Evolutionary conservation across 2,888 invertebrate genomes (phyloP).

Genomic region (Taphrorychus bicolor): DNA sequence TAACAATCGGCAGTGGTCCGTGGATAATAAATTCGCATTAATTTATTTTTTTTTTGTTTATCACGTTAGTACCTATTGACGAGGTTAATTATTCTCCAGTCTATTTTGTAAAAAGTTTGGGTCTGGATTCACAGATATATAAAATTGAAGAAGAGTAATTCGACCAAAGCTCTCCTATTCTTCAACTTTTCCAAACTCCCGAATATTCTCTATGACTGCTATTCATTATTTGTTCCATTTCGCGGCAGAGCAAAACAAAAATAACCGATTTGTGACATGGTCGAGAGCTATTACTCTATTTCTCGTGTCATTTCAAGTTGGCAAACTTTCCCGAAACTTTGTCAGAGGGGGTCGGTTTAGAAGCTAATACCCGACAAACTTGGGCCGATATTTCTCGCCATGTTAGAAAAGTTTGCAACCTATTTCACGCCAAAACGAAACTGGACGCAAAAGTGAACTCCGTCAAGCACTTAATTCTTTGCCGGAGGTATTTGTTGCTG

Average conservation of each 20-base stretch:
- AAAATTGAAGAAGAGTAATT: too few relatives aligned
- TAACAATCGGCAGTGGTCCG: too few relatives aligned
- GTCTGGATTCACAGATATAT: too few relatives aligned
- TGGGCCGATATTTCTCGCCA: slow-evolving; percentile 21
- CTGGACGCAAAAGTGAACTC: background rate
- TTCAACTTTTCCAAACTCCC: too few relatives aligned
- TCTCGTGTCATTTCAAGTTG: slow-evolving; percentile 17
- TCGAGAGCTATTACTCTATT: slow-evolving; percentile 14
- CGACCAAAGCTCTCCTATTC: too few relatives aligned
- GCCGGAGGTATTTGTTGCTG: background rate
- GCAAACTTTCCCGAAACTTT: slow-evolving; percentile 23
- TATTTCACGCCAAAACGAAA: slow-evolving; percentile 15
- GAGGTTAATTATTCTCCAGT: too few relatives aligned
- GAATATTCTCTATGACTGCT: background rate
- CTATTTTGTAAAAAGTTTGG: too few relatives aligned
- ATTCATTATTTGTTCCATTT: background rate
- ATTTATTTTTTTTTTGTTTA: too few relatives aligned
- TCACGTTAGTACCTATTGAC: too few relatives aligned
- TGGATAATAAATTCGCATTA: too few relatives aligned
- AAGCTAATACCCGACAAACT: slow-evolving; percentile 9
- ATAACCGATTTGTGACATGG: slow-evolving; percentile 6
- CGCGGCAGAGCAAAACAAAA: background rate
- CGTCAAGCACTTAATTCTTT: background rate
- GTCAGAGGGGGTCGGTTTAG: slow-evolving; percentile 9
- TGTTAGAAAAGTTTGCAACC: slow-evolving; percentile 18